A percentile compares a stretch with the other conserved stretches of the same genome.
Evolutionary conservation across 1,140 invertebrate species (phyloP).

Genomic region (Cyphomyrmex costatus): DNA sequence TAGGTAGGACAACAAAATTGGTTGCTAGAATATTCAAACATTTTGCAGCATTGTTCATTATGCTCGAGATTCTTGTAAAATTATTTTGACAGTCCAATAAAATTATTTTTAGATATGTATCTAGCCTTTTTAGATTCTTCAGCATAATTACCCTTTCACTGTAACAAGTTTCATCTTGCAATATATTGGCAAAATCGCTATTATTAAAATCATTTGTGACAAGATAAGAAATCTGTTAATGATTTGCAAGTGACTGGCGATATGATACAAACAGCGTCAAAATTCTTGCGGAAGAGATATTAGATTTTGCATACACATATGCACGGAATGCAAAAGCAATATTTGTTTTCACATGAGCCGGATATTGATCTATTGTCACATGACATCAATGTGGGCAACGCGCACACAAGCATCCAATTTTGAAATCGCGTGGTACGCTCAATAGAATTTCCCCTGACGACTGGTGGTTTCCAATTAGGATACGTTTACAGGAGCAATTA

Average conservation of each 20-base stretch:
- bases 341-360: conserved; percentile 38
- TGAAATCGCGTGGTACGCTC: not conserved
- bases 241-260: not conserved
- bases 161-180: not conserved
- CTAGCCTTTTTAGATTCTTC: no score
- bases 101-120: no score
- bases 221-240: not conserved
- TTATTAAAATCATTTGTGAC: not conserved
- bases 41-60: no score
- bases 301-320: not conserved
- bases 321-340: conserved; percentile 21
- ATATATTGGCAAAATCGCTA: not conserved
- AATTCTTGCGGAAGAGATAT: conserved; percentile 8
- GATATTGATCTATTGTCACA: conserved; percentile 53
- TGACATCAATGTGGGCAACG: conserved; percentile 17
- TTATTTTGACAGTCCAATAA: no score
- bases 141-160: no score
- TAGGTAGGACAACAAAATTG: no score
- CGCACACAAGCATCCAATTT: not conserved
- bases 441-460: conserved; percentile 1
- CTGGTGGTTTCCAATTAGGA: conserved; percentile 42
- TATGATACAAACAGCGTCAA: not conserved
- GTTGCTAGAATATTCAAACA: no score
- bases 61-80: no score
- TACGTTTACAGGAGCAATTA: conserved; percentile 41